Evolutionary conservation across 2,888 invertebrate genomes (phyloP).

Genomic region (Drosophila falleni): DNA sequence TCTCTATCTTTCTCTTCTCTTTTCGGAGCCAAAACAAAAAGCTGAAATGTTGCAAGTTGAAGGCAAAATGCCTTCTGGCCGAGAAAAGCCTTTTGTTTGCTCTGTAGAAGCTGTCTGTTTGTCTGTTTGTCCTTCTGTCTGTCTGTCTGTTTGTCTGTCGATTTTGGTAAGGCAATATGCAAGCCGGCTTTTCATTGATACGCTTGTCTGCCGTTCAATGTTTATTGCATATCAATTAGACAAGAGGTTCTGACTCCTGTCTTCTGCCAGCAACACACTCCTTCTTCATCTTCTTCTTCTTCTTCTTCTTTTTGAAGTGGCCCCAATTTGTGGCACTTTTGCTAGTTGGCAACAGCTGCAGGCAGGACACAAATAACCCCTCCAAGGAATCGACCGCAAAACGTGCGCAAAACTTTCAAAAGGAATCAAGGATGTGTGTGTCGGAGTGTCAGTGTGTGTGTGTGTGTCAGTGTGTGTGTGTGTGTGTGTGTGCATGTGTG

Average conservation of each 20-base stretch:
- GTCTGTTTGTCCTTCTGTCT: constrained; percentile 30
- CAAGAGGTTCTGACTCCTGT: constrained; percentile 26
- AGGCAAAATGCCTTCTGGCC: constrained; percentile 26
- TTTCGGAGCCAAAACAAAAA: constrained; percentile 50
- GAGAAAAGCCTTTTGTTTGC: constrained; percentile 10
- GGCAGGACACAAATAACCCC: constrained; percentile 10
- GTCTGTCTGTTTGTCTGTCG: not conserved
- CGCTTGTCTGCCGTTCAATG: constrained; percentile 64
- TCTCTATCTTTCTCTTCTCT: no score
- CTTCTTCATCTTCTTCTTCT: not conserved
- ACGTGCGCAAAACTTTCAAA: constrained; percentile 69
- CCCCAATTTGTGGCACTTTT: constrained; percentile 43
- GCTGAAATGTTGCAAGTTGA: constrained; percentile 51
- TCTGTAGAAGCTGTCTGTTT: not conserved
- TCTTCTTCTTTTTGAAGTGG: constrained; percentile 30
- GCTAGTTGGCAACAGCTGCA: constrained; percentile 38
- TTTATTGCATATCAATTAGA: constrained; percentile 79
- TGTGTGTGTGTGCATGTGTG: constrained; percentile 4
- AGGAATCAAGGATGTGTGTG: constrained; percentile 63
- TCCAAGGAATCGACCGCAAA: constrained; percentile 41
- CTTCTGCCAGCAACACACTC: no score
- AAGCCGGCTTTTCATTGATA: constrained; percentile 56
- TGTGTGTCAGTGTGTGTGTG: constrained; percentile 13
- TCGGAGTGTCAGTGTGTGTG: no score
- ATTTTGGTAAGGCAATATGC: constrained; percentile 43